Conservation (phyloP, 2,113 vertebrate genomes). For the Struthidea cinerea region DNA sequence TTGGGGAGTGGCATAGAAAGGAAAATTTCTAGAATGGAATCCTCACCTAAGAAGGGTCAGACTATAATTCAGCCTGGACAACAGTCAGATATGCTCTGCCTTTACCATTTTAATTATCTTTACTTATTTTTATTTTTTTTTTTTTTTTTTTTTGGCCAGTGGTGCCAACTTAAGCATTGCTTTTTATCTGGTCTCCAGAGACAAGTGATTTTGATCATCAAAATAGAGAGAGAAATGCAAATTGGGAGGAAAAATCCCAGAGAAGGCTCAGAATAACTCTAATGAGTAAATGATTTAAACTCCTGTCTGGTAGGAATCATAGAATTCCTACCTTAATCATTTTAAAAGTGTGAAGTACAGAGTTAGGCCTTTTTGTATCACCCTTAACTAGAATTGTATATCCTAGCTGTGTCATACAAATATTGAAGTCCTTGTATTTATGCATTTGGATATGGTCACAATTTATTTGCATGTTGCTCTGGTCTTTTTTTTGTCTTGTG, state of each 20-base stretch:
- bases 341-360: neutral
- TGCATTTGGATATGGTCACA: neutral
- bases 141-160: neutral
- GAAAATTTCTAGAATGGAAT: neutral
- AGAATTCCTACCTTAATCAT: neutral
- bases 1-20: neutral
- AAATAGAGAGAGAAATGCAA: neutral
- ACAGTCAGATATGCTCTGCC: neutral
- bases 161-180: neutral
- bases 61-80: neutral
- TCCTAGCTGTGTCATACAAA: neutral
- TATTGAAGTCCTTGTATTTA: neutral
- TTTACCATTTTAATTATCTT: neutral
- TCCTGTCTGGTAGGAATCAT: neutral
- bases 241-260: neutral
- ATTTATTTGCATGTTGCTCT: neutral
- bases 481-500: neutral
- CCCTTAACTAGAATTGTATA: neutral
- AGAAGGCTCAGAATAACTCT: neutral
- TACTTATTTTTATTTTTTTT: neutral
- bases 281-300: neutral
- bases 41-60: neutral
- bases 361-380: neutral
- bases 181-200: neutral
- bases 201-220: neutral